Evolutionary conservation across 2,113 vertebrate species (phyloP), one percentile per base, ranked within the genome.

Genomic region (Planiliza haematocheilus): DNA sequence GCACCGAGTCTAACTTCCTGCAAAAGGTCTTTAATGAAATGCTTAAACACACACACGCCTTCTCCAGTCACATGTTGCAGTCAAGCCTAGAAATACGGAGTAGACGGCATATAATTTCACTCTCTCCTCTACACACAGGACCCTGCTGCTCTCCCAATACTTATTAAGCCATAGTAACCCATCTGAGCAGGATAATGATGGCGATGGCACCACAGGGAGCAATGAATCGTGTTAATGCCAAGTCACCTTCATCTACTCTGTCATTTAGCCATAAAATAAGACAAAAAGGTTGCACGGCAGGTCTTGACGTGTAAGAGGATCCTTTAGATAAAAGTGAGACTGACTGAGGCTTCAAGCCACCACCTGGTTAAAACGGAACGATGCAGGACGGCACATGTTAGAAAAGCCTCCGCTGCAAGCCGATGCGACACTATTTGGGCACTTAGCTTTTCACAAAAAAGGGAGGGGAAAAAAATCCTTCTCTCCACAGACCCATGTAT

Each of bases 201-300:
- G 59, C 10, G 17, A 64, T 17, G 37, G 37, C 0, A 45, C 37
- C 77, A 60, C 24, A 72, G 72, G 64, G 67, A 83, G 63, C 18
- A 34, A 66, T 57, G 42, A 50, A 57, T 18, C 34, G 8, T 24
- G 68, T 20, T 51, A 63, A 70, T 7, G 24, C 77, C 12, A 79
- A 83, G 51, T 83, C 81, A 82, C 49, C 16, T 24, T 69, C 3
- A 7, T 62, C 62, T 18, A 43, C 58, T 49, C 62, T 62, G 13
- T 69, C 80, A 79, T 74, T 82, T 65, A 51, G 36, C 76, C 21
- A 60, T 70, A 46, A 53, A 77, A 56, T 8, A 5, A 8, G 16
- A 50, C 18, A 61, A 16, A 36, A 30, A 30, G 5, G 16, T 11
- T 20, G 16, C 1, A 36, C 21, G 20, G 48, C 20, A 16, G 10